These are phyloP conservation scores for Pomacea maculata DNA, from an alignment of 1,140 invertebrate genomes.

Conservation along the genomic window DNA sequence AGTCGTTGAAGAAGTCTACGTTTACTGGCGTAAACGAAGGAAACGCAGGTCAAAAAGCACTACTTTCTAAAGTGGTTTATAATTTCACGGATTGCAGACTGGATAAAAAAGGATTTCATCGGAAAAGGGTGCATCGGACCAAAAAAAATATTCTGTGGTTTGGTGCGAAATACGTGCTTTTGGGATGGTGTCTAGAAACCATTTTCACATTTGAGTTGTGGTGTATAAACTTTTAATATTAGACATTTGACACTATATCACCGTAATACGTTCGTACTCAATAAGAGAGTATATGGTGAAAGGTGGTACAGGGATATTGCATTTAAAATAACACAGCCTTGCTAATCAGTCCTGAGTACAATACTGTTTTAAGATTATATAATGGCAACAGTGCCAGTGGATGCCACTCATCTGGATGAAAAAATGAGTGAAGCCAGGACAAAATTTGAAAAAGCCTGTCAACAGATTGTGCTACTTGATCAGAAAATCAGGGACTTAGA, in stretches of 20 bases:
- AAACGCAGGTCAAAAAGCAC: neutral
- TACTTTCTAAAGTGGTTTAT: conserved; percentile 9
- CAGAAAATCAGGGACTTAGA: conserved; percentile 61
- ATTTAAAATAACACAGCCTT: neutral
- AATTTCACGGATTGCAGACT: conserved; percentile 8
- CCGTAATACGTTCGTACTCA: neutral
- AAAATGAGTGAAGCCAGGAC: conserved; percentile 53
- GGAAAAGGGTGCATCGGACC: conserved; percentile 20
- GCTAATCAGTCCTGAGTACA: neutral
- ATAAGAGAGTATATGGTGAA: neutral
- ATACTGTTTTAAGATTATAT: neutral
- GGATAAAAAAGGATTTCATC: conserved; percentile 22
- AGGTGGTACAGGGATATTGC: neutral
- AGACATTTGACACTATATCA: neutral
- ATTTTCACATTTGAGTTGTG: neutral
- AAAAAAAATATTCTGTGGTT: neutral
- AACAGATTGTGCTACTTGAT: conserved; percentile 59
- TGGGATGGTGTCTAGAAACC: neutral
- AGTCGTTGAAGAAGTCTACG: too few relatives aligned
- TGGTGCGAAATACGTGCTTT: neutral
- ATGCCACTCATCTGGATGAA: conserved; percentile 50
- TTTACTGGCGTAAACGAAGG: too few relatives aligned
- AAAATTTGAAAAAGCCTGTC: conserved; percentile 60
- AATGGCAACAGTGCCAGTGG: conserved; percentile 31
- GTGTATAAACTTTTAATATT: neutral